Percentiles rank a stretch among this genome's conserved stretches.
Conservation (phyloP, 2,113 vertebrate species). For the Notiomystis cincta region DNA sequence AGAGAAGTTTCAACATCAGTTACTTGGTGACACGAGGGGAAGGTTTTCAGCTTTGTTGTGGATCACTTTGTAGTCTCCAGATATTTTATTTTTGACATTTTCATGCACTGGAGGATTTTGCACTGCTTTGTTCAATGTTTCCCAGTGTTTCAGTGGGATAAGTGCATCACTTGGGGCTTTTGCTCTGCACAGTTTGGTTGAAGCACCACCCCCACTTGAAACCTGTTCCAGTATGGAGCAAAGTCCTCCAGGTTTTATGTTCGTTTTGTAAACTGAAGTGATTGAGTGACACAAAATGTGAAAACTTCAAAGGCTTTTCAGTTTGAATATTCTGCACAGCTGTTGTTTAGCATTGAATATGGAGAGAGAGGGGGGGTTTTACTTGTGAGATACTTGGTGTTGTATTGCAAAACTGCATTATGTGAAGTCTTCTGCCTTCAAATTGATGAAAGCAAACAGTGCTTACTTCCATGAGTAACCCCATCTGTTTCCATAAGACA, state of each 20-base stretch:
- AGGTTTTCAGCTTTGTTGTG: neutral
- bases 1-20: neutral
- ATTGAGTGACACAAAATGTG: neutral
- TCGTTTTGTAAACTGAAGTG: constrained; percentile 5
- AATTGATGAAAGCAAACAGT: neutral
- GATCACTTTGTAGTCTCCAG: neutral
- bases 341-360: constrained; percentile 3
- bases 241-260: neutral
- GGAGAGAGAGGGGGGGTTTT: neutral
- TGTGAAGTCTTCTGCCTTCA: neutral
- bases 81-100: neutral
- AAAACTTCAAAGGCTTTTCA: neutral
- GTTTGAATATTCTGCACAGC: constrained; percentile 26
- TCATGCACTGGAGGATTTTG: neutral
- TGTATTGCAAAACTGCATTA: constrained; percentile 27
- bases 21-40: neutral
- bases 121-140: neutral
- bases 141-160: neutral
- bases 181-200: neutral
- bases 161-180: neutral
- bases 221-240: neutral
- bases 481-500: constrained; percentile 6
- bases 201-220: neutral
- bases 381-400: constrained; percentile 2
- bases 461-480: neutral